Evolutionary conservation across 2,888 invertebrate species (phyloP), one percentile per base, ranked within the genome.

Genomic region (Rhimphoctona megacephalus): DNA sequence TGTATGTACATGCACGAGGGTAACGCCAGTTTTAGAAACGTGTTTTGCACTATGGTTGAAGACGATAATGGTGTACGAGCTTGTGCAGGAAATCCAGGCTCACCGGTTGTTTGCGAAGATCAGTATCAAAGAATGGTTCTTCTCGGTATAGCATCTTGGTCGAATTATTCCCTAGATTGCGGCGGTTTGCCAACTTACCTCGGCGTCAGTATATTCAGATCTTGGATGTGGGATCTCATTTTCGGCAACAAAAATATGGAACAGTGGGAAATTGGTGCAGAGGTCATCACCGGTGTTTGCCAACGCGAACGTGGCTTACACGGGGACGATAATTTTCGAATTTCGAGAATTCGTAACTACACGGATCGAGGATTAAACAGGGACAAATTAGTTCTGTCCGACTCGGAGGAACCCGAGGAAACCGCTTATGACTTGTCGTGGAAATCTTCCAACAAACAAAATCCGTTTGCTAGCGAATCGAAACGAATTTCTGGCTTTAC

Each of bases 51-150:
- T 46, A 89, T 89, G 89, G 83, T 90, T 11, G 91, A 91, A 25
- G 87, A 87, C 33, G 85, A 88, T 7, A 81, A 90, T 69, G 90
- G 89, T 11, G 72, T 90, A 30, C 87, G 87, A 86, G 90, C 89
- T 3, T 92, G 92, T 73, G 91, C 91, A 19, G 92, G 92, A 8
- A 91, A 92, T 90, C 92, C 92, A 33, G 92, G 91, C 39, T 90
- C 91, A 8, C 92, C 92, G 11, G 89, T 91, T 14, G 88, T 91
- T 1, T 92, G 92, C 67, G 87, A 91, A 61, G 89, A 91, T 81
- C 87, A 87, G 33, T 84, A 89, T 83, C 78, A 83, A 17, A 80
- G 88, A 76, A 88, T 82, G 84, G 83, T 89, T 52, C 43, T 91
- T n/a, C 54, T 92, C 5, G 91, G 91, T 19, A 90, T 92, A 30